Evolutionary conservation across 2,888 invertebrate genomes (phyloP).

Genomic region (Caradrina clavipalpis): DNA sequence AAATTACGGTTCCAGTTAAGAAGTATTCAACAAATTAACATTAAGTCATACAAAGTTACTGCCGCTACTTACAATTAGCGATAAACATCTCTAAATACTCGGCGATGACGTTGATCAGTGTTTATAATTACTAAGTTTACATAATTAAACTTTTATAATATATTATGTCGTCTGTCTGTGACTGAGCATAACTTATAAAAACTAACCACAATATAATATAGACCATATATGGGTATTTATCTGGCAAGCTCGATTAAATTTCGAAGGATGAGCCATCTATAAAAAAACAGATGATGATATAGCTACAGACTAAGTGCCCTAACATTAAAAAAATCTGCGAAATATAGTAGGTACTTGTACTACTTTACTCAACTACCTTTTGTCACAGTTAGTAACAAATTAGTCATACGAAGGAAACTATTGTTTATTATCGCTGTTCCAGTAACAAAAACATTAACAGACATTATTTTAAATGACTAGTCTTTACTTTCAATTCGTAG

Average conservation of each 20-base stretch:
- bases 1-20: not conserved
- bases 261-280: constrained; percentile 2
- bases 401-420: constrained; percentile 46
- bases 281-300: not conserved
- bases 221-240: constrained; percentile 15
- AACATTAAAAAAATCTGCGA: constrained; percentile 15
- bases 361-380: constrained; percentile 50
- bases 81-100: not conserved
- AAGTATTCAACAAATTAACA: not conserved
- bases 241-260: constrained; percentile 2
- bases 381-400: constrained; percentile 39
- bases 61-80: not conserved
- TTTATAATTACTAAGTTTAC: constrained; percentile 4
- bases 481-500: constrained; percentile 58
- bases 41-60: constrained; percentile 14
- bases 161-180: not conserved
- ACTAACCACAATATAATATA: constrained; percentile 1
- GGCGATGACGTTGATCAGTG: not conserved
- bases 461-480: constrained; percentile 41
- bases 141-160: constrained; percentile 4
- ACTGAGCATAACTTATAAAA: constrained; percentile 3
- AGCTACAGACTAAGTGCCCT: constrained; percentile 2
- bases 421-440: constrained; percentile 38
- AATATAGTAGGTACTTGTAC: constrained; percentile 42
- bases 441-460: constrained; percentile 45